Conservation (phyloP, 2,888 invertebrate species). For the Aproaerema taeniolella region DNA sequence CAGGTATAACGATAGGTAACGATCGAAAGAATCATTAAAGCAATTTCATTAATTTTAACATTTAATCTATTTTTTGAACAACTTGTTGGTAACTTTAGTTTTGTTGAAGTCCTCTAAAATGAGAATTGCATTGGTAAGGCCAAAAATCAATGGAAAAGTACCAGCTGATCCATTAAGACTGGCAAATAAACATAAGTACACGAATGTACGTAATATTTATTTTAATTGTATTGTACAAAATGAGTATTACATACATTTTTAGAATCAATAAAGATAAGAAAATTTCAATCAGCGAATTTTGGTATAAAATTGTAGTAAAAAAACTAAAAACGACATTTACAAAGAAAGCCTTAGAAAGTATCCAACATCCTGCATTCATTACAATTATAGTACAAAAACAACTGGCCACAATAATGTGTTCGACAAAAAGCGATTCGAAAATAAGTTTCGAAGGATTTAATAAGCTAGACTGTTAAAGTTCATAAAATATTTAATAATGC, state of each 20-base stretch:
- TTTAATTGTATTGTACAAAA: conserved; percentile 25
- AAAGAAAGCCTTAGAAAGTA: conserved; percentile 36
- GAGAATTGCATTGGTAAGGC: conserved; percentile 32
- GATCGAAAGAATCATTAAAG: conserved; percentile 65
- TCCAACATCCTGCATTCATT: conserved; percentile 55
- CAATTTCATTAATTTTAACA: conserved; percentile 51
- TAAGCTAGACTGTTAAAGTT: conserved; percentile 29
- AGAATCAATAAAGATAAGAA: not conserved
- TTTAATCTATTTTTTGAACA: conserved; percentile 66
- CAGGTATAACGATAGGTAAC: conserved; percentile 73
- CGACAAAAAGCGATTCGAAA: conserved; percentile 45
- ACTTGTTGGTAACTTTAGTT: conserved; percentile 73
- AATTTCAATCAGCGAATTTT: conserved; percentile 3
- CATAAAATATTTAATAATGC: conserved; percentile 43
- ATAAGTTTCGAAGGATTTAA: conserved; percentile 44
- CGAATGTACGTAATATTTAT: conserved; percentile 8
- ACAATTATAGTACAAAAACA: conserved; percentile 62
- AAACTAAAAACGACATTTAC: not conserved
- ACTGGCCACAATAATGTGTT: conserved; percentile 71
- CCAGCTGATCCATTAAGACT: conserved; percentile 13
- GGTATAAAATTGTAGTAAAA: conserved; percentile 9
- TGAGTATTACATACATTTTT: conserved; percentile 23
- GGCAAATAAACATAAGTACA: conserved; percentile 4
- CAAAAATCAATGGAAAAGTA: conserved; percentile 10
- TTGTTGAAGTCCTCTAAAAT: conserved; percentile 38